phyloP scores from a whole-genome alignment of 2,113 vertebrate species.

The Micronycteris hirsuta region DNA sequence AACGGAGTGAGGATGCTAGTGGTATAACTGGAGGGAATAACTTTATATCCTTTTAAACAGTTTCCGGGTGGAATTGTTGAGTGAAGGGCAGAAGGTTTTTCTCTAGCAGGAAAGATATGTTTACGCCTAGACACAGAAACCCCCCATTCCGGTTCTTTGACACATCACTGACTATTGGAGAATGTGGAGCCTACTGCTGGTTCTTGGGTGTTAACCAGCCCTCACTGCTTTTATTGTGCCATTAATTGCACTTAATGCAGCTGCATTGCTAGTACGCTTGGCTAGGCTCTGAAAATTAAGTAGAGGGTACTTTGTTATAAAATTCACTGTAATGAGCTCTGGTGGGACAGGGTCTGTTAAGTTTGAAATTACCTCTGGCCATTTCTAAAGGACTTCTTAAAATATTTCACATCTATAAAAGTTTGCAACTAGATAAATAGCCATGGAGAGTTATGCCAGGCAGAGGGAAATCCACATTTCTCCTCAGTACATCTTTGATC shows the following conservation, averaged over 20 bases:
- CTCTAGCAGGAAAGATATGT: constrained; percentile 24
- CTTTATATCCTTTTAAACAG: constrained; percentile 58
- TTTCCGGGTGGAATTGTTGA: constrained; percentile 64
- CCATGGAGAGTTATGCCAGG: constrained; percentile 71
- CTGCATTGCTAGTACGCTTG: constrained; percentile 86
- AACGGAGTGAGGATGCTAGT: constrained; percentile 68
- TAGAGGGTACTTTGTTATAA: constrained; percentile 92
- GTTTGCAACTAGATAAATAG: constrained; percentile 85
- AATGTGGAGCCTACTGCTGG: constrained; percentile 80
- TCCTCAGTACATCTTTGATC: constrained; percentile 34
- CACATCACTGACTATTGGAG: constrained; percentile 76
- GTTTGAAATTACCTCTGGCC: constrained; percentile 92
- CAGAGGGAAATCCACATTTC: constrained; percentile 12
- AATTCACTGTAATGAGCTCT: constrained; percentile 94
- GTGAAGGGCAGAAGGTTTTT: constrained; percentile 75
- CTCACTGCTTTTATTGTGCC: constrained; percentile 89
- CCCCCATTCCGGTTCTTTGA: constrained; percentile 70
- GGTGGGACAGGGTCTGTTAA: constrained; percentile 93
- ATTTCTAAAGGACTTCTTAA: constrained; percentile 86
- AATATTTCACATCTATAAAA: constrained; percentile 86
- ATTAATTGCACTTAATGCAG: constrained; percentile 93
- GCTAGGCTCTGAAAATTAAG: constrained; percentile 92
- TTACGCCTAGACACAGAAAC: constrained; percentile 56
- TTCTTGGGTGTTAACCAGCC: constrained; percentile 87
- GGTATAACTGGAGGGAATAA: constrained; percentile 81